These are phyloP conservation scores for Tetrapedia diversipes DNA, from an alignment of 2,888 invertebrate genomes.

Conservation along the genomic window DNA sequence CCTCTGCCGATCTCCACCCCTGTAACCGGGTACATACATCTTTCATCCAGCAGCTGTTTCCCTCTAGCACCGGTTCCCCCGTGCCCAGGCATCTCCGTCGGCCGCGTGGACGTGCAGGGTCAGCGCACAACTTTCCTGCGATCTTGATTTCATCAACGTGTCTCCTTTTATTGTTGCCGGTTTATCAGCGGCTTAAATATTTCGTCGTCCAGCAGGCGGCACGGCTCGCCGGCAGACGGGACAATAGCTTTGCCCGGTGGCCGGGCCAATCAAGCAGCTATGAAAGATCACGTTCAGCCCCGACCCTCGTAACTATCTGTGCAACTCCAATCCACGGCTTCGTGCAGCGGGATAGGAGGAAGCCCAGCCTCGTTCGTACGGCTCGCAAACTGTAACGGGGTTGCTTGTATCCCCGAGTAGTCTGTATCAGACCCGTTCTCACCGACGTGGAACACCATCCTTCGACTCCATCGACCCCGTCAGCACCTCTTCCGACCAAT, in stretches of 20 bases:
- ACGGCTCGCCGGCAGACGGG: slow-evolving; percentile 45
- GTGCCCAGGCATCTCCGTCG: slow-evolving; percentile 59
- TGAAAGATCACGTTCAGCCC: slow-evolving; percentile 82
- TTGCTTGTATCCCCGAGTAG: slow-evolving; percentile 56
- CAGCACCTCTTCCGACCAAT: slow-evolving; percentile 61
- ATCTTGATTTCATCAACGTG: slow-evolving; percentile 82
- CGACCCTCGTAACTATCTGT: slow-evolving; percentile 65
- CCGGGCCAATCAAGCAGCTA: slow-evolving; percentile 81
- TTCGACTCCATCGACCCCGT: slow-evolving; percentile 53
- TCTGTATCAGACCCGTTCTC: slow-evolving; percentile 60
- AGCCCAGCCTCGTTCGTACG: slow-evolving; percentile 36
- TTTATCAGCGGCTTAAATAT: slow-evolving; percentile 79
- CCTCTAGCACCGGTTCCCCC: slow-evolving; percentile 36
- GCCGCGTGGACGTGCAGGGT: slow-evolving; percentile 66
- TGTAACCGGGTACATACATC: slow-evolving; percentile 13
- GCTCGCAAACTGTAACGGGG: slow-evolving; percentile 66
- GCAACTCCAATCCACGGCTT: slow-evolving; percentile 57
- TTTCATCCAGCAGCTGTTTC: slow-evolving; percentile 34
- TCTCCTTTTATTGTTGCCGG: slow-evolving; percentile 81
- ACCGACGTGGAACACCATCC: slow-evolving; percentile 38
- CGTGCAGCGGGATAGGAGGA: slow-evolving; percentile 45
- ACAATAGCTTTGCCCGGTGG: slow-evolving; percentile 76
- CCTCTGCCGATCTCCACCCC: background rate
- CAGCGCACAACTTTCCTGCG: slow-evolving; percentile 75
- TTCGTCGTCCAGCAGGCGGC: slow-evolving; percentile 69